phyloP scores from a whole-genome alignment of 2,888 invertebrate species.

The Scaeva pyrastri region DNA sequence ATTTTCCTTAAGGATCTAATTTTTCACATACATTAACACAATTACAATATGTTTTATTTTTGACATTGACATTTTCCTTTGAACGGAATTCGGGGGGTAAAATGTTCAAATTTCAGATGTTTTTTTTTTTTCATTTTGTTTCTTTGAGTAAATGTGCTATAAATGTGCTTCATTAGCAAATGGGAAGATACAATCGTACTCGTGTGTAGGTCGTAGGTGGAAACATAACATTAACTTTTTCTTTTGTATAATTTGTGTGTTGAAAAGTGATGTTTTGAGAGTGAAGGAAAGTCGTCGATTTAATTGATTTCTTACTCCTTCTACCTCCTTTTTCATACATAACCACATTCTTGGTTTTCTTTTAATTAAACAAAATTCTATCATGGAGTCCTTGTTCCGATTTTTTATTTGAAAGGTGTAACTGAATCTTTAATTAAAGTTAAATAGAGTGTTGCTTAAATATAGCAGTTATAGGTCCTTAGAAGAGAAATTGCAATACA shows the following conservation, averaged over 20 bases:
- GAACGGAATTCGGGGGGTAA: not conserved
- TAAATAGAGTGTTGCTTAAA: not conserved
- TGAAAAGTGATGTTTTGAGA: not conserved
- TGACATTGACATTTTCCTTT: not conserved
- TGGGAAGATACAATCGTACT: not conserved
- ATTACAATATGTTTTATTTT: not conserved
- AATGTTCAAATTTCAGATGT: not conserved
- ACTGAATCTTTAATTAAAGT: not conserved
- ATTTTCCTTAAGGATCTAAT: constrained; percentile 11
- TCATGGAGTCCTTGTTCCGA: not conserved
- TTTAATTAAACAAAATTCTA: constrained; percentile 4
- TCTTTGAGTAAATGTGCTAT: not conserved
- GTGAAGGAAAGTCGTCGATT: not conserved
- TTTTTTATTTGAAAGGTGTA: constrained; percentile 1
- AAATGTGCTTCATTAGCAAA: not conserved
- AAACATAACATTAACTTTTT: not conserved
- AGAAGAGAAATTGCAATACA: not conserved
- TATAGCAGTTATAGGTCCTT: not conserved
- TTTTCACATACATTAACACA: not conserved
- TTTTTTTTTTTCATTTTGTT: not conserved
- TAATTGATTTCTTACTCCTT: not conserved
- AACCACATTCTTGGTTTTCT: not conserved
- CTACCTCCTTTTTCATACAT: not conserved
- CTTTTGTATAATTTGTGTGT: not conserved
- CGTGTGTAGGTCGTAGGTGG: not conserved